Base-by-base conservation (phyloP, 2,888 invertebrate genomes). In the Opisthograptis luteolata region DNA sequence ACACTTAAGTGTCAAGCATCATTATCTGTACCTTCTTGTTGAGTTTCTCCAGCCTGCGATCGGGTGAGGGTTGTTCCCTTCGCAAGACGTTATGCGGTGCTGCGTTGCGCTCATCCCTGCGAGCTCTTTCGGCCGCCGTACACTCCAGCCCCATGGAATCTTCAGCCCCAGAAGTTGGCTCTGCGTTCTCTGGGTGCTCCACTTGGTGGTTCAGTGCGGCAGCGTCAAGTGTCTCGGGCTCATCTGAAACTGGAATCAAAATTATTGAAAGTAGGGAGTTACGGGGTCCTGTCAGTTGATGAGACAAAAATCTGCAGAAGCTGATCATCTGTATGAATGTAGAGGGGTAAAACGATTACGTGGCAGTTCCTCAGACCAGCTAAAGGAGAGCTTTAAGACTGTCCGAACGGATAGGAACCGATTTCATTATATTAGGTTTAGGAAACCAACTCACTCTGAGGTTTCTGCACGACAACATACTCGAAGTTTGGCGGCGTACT, bases 11-110 rank as follows among this genome's bases (percentile, higher is more conserved):
- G n/a, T n/a, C n/a, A n/a, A n/a, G n/a, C n/a, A n/a, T n/a, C n/a
- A n/a, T 20, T 12, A 22, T n/a, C 12, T 12, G 19, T 35, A 88
- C 92, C 76, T 92, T 92, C 46, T 94, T 94, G 41, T 78, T 79
- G 51, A 91, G 86, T 71, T 89, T 90, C 19, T 89, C 87, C 0
- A 90, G 81, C 22, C 84, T 71, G 17, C 82, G 71, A 44, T 90
- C 87, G 0, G 87, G 83, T 52, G 79, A 79, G 10, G 82, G 79
- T 49, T 79, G 81, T 8, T 82, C 79, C 4, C 83, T 49, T 10
- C 59, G 45, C n/a, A 69, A 60, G 5, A 70, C 62, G 32, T 72
- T 66, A 14, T 60, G 73, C 2, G 83, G 78, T 1, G 84, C 79
- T 2, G 81, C 83, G 48, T 76, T 82, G 17, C 88, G 80, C 61